Conservation (phyloP, 2,797 vertebrate species). For the Trachops cirrhosus region DNA sequence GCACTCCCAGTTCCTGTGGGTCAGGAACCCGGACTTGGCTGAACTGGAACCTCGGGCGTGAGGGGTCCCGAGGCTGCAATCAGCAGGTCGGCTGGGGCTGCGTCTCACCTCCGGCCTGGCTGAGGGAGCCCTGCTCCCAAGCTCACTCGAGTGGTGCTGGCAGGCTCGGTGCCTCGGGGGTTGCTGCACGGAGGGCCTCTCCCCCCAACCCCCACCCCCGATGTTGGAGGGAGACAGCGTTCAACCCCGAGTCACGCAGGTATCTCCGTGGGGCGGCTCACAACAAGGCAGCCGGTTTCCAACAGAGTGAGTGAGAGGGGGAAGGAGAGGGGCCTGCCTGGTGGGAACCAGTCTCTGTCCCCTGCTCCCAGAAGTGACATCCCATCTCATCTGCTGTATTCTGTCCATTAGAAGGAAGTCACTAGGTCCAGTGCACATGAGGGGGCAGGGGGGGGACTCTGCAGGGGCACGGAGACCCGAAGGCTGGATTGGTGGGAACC, state of each 20-base stretch:
- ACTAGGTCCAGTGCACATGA: accelerated
- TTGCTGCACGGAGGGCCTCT: neutral
- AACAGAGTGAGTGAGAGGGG: too few relatives aligned
- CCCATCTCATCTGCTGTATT: neutral
- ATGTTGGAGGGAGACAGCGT: neutral
- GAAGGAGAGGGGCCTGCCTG: too few relatives aligned
- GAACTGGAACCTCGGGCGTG: neutral
- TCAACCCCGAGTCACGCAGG: accelerated
- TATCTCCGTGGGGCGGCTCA: neutral
- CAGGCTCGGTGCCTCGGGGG: neutral
- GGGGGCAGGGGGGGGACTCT: neutral
- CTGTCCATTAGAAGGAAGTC: neutral
- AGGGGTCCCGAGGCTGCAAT: neutral
- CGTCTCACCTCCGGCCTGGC: neutral
- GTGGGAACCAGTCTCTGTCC: neutral
- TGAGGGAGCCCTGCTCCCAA: neutral
- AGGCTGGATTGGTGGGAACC: neutral
- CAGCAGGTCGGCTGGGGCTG: neutral
- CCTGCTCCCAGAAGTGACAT: neutral
- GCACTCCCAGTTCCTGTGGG: neutral
- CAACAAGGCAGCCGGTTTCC: neutral
- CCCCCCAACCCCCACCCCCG: accelerated
- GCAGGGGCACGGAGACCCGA: neutral
- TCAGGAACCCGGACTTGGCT: neutral
- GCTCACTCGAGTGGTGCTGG: neutral